Percentiles rank a stretch among this genome's conserved stretches.
These are phyloP conservation scores for Cancer borealis DNA, from an alignment of 2,888 invertebrate species.

Conservation along the genomic window DNA sequence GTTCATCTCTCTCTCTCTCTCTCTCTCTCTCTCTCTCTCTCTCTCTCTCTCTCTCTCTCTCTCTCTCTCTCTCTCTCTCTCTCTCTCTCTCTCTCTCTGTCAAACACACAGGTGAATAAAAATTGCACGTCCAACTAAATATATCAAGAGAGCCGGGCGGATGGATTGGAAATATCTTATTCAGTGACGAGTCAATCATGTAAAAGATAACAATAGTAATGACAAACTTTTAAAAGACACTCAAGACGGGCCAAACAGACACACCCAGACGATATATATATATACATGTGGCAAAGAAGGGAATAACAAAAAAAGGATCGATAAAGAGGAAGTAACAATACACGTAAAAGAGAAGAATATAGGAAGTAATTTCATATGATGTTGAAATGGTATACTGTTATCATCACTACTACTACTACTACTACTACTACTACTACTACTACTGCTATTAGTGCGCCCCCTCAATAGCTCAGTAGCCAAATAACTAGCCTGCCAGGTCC, in stretches of 20 bases:
- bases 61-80: slow-evolving; percentile 6
- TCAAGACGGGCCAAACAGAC: neutral
- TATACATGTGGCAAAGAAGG: neutral
- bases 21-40: slow-evolving; percentile 5
- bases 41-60: slow-evolving; percentile 31
- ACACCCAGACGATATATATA: neutral
- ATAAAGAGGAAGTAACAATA: neutral
- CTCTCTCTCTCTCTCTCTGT: neutral
- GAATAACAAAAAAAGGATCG: neutral
- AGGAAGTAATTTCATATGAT: too few species aligned
- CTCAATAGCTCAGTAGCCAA: too few species aligned
- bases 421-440: too few species aligned
- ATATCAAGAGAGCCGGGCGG: neutral
- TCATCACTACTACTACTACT: too few species aligned
- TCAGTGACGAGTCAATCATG: neutral
- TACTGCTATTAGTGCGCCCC: too few species aligned
- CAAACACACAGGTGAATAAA: neutral
- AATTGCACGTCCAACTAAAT: neutral
- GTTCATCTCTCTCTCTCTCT: neutral
- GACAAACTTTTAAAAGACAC: too few species aligned
- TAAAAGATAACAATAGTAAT: neutral
- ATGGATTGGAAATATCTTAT: neutral
- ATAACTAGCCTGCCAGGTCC: too few species aligned
- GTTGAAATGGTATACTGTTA: too few species aligned
- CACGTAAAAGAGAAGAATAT: too few species aligned